These are phyloP conservation scores for Knipowitschia caucasica DNA, from an alignment of 2,797 vertebrate species.

Conservation along the genomic window DNA sequence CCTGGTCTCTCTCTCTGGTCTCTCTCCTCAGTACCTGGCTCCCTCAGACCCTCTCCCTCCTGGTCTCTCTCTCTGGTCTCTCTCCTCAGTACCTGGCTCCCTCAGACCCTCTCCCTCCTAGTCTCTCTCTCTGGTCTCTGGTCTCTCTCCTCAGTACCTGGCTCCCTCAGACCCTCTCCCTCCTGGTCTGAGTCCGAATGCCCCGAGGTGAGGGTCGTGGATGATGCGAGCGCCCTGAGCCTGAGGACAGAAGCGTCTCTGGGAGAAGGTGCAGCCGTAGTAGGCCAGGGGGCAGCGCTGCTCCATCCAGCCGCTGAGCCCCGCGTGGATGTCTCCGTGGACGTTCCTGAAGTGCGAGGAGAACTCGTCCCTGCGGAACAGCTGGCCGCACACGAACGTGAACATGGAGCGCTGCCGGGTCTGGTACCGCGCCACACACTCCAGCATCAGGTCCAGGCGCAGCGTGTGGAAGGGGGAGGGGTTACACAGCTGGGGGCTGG, in stretches of 20 bases:
- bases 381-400: constrained; percentile 98
- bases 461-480: constrained; percentile 98
- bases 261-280: constrained; percentile 97
- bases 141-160: too few relatives aligned
- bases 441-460: constrained; percentile 94
- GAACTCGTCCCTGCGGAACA: constrained; percentile 96
- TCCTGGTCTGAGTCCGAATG: constrained; percentile 91
- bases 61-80: too few relatives aligned
- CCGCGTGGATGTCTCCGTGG: constrained; percentile 98
- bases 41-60: too few relatives aligned
- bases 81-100: too few relatives aligned
- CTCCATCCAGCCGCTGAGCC: constrained; percentile 99
- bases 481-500: constrained; percentile 97
- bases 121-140: too few relatives aligned
- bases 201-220: constrained; percentile 92
- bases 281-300: constrained; percentile 97
- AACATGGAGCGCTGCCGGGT: constrained; percentile 99
- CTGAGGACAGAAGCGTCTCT: constrained; percentile 95
- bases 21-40: too few relatives aligned
- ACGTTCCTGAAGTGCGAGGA: constrained; percentile 99
- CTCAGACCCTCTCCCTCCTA: too few relatives aligned
- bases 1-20: too few relatives aligned
- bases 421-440: constrained; percentile 97
- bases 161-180: too few relatives aligned
- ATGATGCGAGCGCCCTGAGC: constrained; percentile 93